Evolutionary conservation across 2,113 vertebrate species (phyloP).

Genomic region (Ivindomyrus marchei): DNA sequence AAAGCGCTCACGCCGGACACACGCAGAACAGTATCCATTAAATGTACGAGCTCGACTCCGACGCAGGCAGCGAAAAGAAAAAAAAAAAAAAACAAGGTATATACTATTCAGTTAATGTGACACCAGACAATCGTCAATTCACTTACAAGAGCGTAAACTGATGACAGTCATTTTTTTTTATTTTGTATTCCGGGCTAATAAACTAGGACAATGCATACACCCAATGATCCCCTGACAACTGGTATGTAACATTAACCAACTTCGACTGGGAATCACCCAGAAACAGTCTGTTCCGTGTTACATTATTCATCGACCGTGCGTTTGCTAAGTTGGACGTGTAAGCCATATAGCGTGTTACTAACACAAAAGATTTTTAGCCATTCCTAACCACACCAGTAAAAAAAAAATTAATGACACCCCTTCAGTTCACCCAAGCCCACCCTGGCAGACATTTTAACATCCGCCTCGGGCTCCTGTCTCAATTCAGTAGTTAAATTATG

Average conservation of each 20-base stretch:
- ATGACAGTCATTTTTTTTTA: not conserved
- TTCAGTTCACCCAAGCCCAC: not conserved
- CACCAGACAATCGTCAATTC: not conserved
- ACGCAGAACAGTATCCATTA: not conserved
- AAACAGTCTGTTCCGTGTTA: slow-evolving; percentile 5
- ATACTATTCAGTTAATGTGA: not conserved
- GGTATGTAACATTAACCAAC: not conserved
- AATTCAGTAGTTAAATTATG: not conserved
- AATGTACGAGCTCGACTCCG: not conserved
- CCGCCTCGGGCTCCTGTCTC: not conserved
- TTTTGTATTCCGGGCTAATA: not conserved
- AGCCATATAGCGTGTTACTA: not conserved
- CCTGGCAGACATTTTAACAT: not conserved
- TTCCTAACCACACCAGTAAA: not conserved
- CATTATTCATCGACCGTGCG: not conserved
- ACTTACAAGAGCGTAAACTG: not conserved
- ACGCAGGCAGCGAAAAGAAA: not conserved
- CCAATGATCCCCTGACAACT: not conserved
- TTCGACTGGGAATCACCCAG: not conserved
- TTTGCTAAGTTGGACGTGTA: not conserved
- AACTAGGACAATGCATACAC: not conserved
- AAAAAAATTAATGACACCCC: not conserved
- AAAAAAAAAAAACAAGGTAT: not conserved
- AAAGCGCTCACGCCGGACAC: not conserved
- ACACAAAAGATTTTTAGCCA: not conserved